Evolutionary conservation across 1,140 invertebrate genomes (phyloP).

Genomic region (Zaprionus taronus): DNA sequence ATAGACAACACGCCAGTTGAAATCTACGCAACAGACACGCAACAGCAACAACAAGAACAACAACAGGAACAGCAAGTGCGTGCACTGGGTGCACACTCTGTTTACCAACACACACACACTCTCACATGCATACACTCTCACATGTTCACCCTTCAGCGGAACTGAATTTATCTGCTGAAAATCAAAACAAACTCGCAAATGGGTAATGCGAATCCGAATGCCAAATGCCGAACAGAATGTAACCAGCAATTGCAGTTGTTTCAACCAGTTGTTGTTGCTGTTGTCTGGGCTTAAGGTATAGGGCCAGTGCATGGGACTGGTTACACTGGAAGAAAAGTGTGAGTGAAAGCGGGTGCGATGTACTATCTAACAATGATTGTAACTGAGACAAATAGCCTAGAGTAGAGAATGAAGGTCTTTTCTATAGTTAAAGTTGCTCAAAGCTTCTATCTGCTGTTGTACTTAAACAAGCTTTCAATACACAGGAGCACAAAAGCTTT

Average conservation of each 20-base stretch:
- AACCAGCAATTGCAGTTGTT: constrained; percentile 22
- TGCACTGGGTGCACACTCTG: constrained; percentile 43
- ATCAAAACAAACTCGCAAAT: constrained; percentile 62
- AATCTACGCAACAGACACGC: constrained; percentile 42
- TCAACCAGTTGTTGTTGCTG: constrained; percentile 11
- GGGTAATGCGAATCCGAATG: constrained; percentile 50
- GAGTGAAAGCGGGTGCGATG: no score
- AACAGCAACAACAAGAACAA: constrained; percentile 15
- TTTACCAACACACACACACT: constrained; percentile 17
- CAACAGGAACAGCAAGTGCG: constrained; percentile 45
- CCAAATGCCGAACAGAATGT: constrained; percentile 21
- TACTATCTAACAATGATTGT: no score
- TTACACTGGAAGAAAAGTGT: constrained; percentile 17
- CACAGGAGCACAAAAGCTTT: no score
- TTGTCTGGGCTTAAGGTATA: constrained; percentile 7
- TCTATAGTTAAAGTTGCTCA: no score
- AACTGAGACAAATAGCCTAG: not conserved
- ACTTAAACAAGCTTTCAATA: no score
- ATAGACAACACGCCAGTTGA: constrained; percentile 48
- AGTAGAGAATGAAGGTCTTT: no score
- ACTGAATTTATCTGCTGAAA: constrained; percentile 57
- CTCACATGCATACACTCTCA: not conserved
- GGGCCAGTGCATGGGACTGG: constrained; percentile 18
- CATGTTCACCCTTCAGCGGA: constrained; percentile 12
- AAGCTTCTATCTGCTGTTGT: no score